phyloP scores from a whole-genome alignment of 2,113 vertebrate genomes.

The Oplegnathus fasciatus region DNA sequence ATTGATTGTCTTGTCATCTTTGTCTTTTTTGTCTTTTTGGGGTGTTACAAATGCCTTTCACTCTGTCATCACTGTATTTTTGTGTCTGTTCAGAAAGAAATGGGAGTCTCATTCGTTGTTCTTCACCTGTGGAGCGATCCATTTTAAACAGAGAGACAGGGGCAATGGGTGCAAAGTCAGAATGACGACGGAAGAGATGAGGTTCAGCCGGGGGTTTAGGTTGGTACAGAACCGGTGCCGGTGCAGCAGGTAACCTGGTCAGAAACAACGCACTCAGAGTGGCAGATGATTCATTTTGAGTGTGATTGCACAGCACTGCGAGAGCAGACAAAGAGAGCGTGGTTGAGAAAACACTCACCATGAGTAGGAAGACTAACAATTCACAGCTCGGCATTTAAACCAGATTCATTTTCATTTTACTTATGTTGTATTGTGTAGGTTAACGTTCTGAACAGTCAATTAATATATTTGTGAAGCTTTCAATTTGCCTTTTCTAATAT shows the following conservation, averaged over 20 bases:
- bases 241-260: conserved; percentile 62
- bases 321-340: conserved; percentile 70
- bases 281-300: conserved; percentile 76
- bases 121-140: conserved; percentile 30
- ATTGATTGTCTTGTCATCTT: conserved; percentile 13
- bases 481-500: not conserved
- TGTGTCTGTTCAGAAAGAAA: conserved; percentile 43
- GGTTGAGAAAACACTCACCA: conserved; percentile 70
- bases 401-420: conserved; percentile 32
- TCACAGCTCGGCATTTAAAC: conserved; percentile 50
- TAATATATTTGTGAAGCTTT: not conserved
- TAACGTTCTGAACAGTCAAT: not conserved
- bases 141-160: conserved; percentile 40
- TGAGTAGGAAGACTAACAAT: conserved; percentile 68
- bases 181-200: conserved; percentile 12
- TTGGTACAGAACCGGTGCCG: not conserved
- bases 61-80: conserved; percentile 11
- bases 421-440: conserved; percentile 12
- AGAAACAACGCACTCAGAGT: conserved; percentile 62
- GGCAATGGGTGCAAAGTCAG: conserved; percentile 42
- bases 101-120: conserved; percentile 26
- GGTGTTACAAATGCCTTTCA: conserved; percentile 31
- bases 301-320: conserved; percentile 54
- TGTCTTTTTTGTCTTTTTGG: conserved; percentile 24
- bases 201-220: conserved; percentile 36